phyloP scores from a whole-genome alignment of 2,888 invertebrate species.

The Pediacus dermestoides region DNA sequence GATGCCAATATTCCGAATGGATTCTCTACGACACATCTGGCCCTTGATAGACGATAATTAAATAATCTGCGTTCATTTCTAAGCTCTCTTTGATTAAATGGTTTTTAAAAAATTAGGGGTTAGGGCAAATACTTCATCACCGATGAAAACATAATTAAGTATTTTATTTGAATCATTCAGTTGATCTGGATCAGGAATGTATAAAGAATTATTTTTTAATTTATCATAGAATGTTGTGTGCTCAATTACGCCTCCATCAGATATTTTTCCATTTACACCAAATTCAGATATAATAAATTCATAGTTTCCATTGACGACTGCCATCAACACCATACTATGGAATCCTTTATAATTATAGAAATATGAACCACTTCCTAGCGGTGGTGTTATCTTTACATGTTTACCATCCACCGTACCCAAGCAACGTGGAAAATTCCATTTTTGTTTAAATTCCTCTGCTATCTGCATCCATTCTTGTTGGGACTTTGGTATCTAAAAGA shows the following conservation, averaged over 20 bases:
- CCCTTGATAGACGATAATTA: not conserved
- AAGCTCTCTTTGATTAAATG: not conserved
- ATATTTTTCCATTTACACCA: slow-evolving; percentile 2
- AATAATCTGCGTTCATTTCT: not conserved
- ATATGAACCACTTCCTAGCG: slow-evolving; percentile 21
- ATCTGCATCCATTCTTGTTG: slow-evolving; percentile 15
- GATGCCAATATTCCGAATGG: slow-evolving; percentile 7
- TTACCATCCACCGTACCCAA: slow-evolving; percentile 27
- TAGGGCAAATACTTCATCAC: no score
- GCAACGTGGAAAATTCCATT: slow-evolving; percentile 30
- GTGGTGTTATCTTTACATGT: slow-evolving; percentile 26
- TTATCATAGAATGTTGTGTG: not conserved
- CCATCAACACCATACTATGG: slow-evolving; percentile 29
- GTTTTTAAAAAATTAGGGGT: not conserved
- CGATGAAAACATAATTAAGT: no score
- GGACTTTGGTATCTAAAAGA: slow-evolving; percentile 9
- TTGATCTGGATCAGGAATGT: no score
- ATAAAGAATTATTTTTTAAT: no score
- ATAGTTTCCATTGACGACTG: slow-evolving; percentile 11
- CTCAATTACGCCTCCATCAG: slow-evolving; percentile 4
- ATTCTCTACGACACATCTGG: not conserved
- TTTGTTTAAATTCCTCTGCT: slow-evolving; percentile 14
- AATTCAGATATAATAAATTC: slow-evolving; percentile 1
- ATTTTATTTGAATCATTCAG: no score
- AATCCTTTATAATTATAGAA: slow-evolving; percentile 31